These are phyloP conservation scores for Taenioides sp. DNA, from an alignment of 2,797 vertebrate genomes.

Conservation along the genomic window DNA sequence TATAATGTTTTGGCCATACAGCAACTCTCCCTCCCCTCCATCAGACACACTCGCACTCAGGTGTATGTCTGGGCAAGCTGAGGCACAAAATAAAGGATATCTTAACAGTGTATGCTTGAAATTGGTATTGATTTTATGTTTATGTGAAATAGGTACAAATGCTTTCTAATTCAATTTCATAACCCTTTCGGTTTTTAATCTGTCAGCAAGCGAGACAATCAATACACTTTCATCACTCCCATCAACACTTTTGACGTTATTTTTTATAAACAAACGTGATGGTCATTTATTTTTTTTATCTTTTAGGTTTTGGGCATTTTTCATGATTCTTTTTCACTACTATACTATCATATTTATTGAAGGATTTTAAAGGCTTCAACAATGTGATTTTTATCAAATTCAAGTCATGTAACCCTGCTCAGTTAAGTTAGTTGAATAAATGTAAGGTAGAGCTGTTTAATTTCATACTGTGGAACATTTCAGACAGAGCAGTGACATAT, in stretches of 20 bases:
- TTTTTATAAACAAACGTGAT: no score
- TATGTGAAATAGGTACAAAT: slow-evolving; percentile 62
- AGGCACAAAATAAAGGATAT: slow-evolving; percentile 51
- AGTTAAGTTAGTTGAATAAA: no score
- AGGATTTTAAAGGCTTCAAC: no score
- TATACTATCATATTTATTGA: no score
- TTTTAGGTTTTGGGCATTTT: no score
- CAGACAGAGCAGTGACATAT: no score
- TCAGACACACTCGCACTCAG: not conserved
- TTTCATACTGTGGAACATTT: no score
- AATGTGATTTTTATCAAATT: no score
- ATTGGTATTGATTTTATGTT: slow-evolving; percentile 68
- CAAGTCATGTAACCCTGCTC: no score
- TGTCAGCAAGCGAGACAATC: slow-evolving; percentile 57
- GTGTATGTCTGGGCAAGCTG: slow-evolving; percentile 19
- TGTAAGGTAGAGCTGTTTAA: no score
- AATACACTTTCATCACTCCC: slow-evolving; percentile 42
- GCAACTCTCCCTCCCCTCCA: not conserved
- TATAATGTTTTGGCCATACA: not conserved
- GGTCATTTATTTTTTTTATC: no score
- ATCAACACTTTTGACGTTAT: not conserved
- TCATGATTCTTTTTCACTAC: no score
- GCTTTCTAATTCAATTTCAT: slow-evolving; percentile 55
- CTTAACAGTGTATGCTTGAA: slow-evolving; percentile 56
- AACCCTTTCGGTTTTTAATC: slow-evolving; percentile 54